A percentile compares a stretch with the other conserved stretches of the same genome.
These are phyloP conservation scores for Cygnus buccinator DNA, from an alignment of 2,113 vertebrate genomes.

Conservation along the genomic window DNA sequence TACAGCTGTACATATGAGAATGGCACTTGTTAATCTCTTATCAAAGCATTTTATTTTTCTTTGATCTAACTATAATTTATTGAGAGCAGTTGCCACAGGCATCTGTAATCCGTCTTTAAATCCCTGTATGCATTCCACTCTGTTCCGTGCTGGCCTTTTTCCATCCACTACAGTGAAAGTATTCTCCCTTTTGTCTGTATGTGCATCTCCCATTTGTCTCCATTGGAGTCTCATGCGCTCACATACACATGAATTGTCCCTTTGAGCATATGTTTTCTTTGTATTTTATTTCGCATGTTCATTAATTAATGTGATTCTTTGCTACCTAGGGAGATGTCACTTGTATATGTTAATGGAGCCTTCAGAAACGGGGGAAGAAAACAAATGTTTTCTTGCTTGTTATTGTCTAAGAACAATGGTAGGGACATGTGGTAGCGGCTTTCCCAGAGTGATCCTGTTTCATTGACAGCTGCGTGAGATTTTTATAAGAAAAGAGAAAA, in stretches of 20 bases:
- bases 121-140: slow-evolving; percentile 9
- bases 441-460: background rate
- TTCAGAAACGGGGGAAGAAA: background rate
- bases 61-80: slow-evolving; percentile 48
- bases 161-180: background rate
- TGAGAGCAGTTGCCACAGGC: slow-evolving; percentile 13
- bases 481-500: background rate
- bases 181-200: background rate
- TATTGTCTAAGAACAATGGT: background rate
- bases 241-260: background rate
- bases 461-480: background rate
- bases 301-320: background rate
- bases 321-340: background rate
- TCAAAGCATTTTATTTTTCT: slow-evolving; percentile 46
- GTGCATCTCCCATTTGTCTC: background rate
- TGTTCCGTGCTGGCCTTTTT: background rate
- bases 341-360: background rate
- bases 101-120: slow-evolving; percentile 47
- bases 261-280: background rate
- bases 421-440: background rate
- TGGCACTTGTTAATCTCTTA: slow-evolving; percentile 31
- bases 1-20: background rate
- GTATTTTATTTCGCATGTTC: background rate
- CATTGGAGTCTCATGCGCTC: background rate
- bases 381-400: background rate